Conservation (phyloP, 2,888 invertebrate species). For the Trachelus stipa region DNA sequence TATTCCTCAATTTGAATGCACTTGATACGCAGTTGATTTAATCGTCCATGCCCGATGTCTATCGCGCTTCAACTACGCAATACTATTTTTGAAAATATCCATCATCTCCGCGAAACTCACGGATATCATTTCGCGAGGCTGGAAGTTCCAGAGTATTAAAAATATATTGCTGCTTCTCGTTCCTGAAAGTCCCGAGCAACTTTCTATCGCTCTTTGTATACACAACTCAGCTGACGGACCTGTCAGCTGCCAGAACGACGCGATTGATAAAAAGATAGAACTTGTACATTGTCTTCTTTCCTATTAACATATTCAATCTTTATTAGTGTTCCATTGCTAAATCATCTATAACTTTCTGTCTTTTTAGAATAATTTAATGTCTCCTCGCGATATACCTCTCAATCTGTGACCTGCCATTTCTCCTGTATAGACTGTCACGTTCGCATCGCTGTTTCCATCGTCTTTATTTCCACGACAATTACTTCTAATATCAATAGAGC, state of each 20-base stretch:
- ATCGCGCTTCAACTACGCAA: slow-evolving; percentile 36
- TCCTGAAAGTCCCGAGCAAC: background rate
- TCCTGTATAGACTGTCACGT: slow-evolving; percentile 23
- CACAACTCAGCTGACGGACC: slow-evolving; percentile 60
- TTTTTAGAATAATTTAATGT: background rate
- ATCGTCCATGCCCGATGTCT: slow-evolving; percentile 8
- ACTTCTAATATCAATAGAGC: slow-evolving; percentile 28
- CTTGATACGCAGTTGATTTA: slow-evolving; percentile 35
- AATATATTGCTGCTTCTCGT: background rate
- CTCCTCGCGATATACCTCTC: background rate
- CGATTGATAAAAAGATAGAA: slow-evolving; percentile 6
- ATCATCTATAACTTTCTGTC: background rate
- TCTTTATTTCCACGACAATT: slow-evolving; percentile 33
- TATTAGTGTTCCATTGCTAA: background rate
- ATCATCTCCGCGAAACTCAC: background rate
- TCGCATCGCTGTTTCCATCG: slow-evolving; percentile 17
- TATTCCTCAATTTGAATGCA: background rate
- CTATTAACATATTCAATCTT: background rate
- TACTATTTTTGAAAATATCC: slow-evolving; percentile 24
- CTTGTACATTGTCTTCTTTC: background rate
- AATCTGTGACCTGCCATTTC: slow-evolving; percentile 15
- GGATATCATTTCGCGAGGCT: background rate
- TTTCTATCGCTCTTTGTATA: slow-evolving; percentile 47
- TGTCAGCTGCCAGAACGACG: slow-evolving; percentile 56
- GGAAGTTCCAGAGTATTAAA: background rate